Percentiles rank a stretch among this genome's conserved stretches.
Evolutionary conservation across 2,113 vertebrate species (phyloP).

Genomic region (Rafetus swinhoei): DNA sequence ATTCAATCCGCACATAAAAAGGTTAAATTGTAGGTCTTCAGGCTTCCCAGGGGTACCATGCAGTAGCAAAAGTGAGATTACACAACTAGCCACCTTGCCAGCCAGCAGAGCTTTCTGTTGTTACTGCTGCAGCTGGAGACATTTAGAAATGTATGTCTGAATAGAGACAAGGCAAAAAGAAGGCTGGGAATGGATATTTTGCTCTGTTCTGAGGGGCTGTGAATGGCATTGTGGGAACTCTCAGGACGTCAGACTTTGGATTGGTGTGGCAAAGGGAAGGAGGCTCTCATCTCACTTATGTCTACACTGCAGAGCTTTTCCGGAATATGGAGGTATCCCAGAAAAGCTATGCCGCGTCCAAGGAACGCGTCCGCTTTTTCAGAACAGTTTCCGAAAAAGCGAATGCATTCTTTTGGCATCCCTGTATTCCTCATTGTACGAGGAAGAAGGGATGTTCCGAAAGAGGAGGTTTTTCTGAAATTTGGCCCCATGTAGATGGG

Average conservation of each 20-base stretch:
- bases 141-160: conserved; percentile 45
- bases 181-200: conserved; percentile 49
- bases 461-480: no score
- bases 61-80: neutral
- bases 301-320: no score
- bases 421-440: no score
- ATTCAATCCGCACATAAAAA: conserved; percentile 38
- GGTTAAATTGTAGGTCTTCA: conserved; percentile 22
- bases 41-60: conserved; percentile 17
- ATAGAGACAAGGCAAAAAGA: neutral
- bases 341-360: no score
- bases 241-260: neutral
- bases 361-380: no score
- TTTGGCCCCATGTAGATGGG: no score
- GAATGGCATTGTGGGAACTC: neutral
- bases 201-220: conserved; percentile 8
- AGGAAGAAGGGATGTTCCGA: no score
- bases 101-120: neutral
- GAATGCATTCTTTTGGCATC: no score
- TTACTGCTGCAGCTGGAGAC: conserved; percentile 30
- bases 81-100: neutral
- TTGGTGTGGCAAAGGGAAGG: neutral
- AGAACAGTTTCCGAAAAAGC: no score
- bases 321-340: no score
- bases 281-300: conserved; percentile 30